Evolutionary conservation across 1,140 invertebrate species (phyloP), one percentile per base, ranked within the genome.

Genomic region (Halictus rubicundus): DNA sequence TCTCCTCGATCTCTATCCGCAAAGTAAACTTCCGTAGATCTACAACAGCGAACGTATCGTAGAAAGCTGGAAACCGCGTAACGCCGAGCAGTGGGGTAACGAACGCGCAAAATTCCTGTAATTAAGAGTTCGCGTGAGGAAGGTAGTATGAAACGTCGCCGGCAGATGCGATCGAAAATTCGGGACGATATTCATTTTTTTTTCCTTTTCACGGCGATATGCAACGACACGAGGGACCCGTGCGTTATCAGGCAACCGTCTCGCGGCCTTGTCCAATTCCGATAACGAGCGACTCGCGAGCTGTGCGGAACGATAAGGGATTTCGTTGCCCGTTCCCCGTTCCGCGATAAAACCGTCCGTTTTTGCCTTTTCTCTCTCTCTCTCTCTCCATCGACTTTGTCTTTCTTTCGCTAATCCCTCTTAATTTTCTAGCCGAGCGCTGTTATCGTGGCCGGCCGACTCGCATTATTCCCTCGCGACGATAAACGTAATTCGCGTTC

Each of bases 261-360:
- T 61, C 68, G 63, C 76, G 84, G 75, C 83, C 84, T 86, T 86
- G 84, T 75, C 16, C 83, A 72, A 79, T 76, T 60, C 68, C 71
- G 83, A 86, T 86, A 86, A 86, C 78, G 79, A 46, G 65, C 32
- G 21, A 54, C 42, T 66, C 46, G 49, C 49, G 49, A 32, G 54
- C 65, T 42, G 73, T 19, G 57, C 65, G 8, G 8, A 27, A 57
- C 52, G 80, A 82, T 82, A 82, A 79, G 46, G 57, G 9, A 65
- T 82, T 82, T 78, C 69, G 63, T n/a, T 46, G 25, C 8, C 49
- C 52, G 65, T 19, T 54, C 65, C 54, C 42, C 32, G 21, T 12
- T 14, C 49, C 61, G 54, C 54, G 61, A 69, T 79, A 82, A 65
- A 52, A 14, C 46, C 14, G 2, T n/a, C 8, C 37, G 32, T 73